These are phyloP conservation scores for Helleia helle DNA, from an alignment of 2,888 invertebrate species.

Conservation along the genomic window DNA sequence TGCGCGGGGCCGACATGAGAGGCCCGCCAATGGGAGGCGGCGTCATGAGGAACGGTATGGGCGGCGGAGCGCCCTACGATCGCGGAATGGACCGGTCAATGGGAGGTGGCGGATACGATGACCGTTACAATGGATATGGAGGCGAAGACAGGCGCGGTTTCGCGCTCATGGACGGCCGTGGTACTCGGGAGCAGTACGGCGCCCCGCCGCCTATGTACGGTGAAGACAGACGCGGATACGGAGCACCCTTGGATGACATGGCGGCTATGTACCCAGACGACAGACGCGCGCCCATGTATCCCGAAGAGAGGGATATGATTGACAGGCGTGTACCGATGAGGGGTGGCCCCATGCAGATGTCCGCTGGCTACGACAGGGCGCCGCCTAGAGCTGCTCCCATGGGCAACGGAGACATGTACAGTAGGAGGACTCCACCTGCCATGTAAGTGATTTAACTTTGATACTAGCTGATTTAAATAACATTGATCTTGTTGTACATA, in stretches of 20 bases:
- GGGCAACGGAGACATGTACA: slow-evolving; percentile 66
- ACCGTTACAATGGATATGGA: slow-evolving; percentile 57
- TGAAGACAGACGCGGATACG: slow-evolving; percentile 37
- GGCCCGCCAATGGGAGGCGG: slow-evolving; percentile 30
- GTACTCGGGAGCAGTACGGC: slow-evolving; percentile 46
- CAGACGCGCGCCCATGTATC: slow-evolving; percentile 46
- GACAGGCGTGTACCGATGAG: slow-evolving; percentile 43
- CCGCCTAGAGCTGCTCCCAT: slow-evolving; percentile 43
- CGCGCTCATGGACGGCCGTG: slow-evolving; percentile 51
- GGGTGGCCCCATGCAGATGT: slow-evolving; percentile 36
- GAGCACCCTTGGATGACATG: slow-evolving; percentile 27
- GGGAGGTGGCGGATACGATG: slow-evolving; percentile 43
- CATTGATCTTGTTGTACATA: too few species aligned
- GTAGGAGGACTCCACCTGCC: slow-evolving; percentile 50
- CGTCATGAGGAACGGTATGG: slow-evolving; percentile 51
- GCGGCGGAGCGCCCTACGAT: slow-evolving; percentile 53
- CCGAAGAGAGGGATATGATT: slow-evolving; percentile 52
- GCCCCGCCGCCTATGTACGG: slow-evolving; percentile 43
- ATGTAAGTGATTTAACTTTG: too few species aligned
- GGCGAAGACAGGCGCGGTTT: slow-evolving; percentile 62
- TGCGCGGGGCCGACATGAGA: slow-evolving; percentile 62
- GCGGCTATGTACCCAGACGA: slow-evolving; percentile 37
- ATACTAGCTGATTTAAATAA: too few species aligned
- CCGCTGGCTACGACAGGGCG: slow-evolving; percentile 44
- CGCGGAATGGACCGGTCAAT: slow-evolving; percentile 39